Conservation (phyloP, 2,888 invertebrate species). For the Xanthorhoe spadicearia region DNA sequence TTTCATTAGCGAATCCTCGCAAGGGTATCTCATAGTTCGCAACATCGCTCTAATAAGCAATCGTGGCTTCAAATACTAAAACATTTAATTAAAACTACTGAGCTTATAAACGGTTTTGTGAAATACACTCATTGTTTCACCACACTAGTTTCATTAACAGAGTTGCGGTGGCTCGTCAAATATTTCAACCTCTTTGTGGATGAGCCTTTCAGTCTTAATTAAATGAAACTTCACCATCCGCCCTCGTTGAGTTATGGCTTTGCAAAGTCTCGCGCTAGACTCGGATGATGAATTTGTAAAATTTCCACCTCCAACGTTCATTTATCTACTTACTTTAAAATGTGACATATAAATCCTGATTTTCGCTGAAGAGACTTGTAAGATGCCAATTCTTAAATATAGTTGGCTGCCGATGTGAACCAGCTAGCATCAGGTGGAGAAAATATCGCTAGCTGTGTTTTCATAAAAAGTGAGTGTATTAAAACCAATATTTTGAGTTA, state of each 20-base stretch:
- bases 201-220: conserved; percentile 53
- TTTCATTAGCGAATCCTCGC: conserved; percentile 39
- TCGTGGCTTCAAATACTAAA: conserved; percentile 41
- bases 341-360: conserved; percentile 35
- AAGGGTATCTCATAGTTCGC: conserved; percentile 19
- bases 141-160: conserved; percentile 51
- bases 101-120: conserved; percentile 50
- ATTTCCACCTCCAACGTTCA: conserved; percentile 27
- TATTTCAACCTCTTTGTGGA: conserved; percentile 52
- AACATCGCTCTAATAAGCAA: conserved; percentile 37
- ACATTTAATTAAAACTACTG: conserved; percentile 38
- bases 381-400: conserved; percentile 41
- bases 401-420: conserved; percentile 28
- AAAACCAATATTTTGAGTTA: conserved; percentile 40
- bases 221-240: conserved; percentile 45
- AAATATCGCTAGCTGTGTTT: conserved; percentile 33
- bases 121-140: conserved; percentile 48
- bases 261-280: conserved; percentile 27
- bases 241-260: conserved; percentile 37
- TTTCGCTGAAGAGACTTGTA: conserved; percentile 35
- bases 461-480: conserved; percentile 41
- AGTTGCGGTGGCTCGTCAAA: conserved; percentile 53
- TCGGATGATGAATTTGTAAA: conserved; percentile 37
- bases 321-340: conserved; percentile 37
- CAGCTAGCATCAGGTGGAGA: conserved; percentile 35